Base-by-base conservation (phyloP, 2,888 invertebrate genomes). In the Drosophila fulvimacula region DNA sequence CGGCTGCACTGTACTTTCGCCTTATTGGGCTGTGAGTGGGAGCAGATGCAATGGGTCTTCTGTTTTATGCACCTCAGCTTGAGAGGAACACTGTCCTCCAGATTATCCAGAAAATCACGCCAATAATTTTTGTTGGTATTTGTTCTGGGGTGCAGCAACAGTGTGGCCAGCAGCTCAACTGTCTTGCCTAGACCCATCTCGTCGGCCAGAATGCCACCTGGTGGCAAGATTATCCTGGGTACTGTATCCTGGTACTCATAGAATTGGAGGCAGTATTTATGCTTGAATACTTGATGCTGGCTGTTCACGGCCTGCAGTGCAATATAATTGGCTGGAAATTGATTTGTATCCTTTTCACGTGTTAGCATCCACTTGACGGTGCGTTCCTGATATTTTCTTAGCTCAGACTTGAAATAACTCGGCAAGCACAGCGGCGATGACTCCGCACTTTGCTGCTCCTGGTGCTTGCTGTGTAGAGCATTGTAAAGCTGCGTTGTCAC, bases 101-200 rank as follows among this genome's bases (percentile, higher is more conserved):
- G 1, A 1, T 69, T 27, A 0, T 80, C 73, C 24, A 84, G 38
- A 0, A 34, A 39, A 9, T 63, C 44, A 0, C 9, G 11, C 82
- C 82, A 84, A 27, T 74, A 73, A 0, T 7, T 64, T 57, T 69
- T 75, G 1, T 30, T 19, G 13, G 48, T 19, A 24, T 46, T 19
- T 3, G 13, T 53, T 63, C 91, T 85, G 3, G 92, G 93, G 90
- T 96, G 93, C 3, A 93, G 90, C 56, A 96, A 90, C 76, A 96
- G 94, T 62, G 95, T 93, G 3, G 95, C 94, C 38, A 96, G 88
- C 13, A 96, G 94, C 92, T 96, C 96, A 0, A 96, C 95, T 0
- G 96, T 96, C 93, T 96, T 96, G 0, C 96, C 96, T 27, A 96
- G 92, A 0, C 96, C 96, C 96, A 96, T 96, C 92, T 96, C 96